Evolutionary conservation across 1,140 invertebrate genomes (phyloP).

Genomic region (Drosophila tristis): DNA sequence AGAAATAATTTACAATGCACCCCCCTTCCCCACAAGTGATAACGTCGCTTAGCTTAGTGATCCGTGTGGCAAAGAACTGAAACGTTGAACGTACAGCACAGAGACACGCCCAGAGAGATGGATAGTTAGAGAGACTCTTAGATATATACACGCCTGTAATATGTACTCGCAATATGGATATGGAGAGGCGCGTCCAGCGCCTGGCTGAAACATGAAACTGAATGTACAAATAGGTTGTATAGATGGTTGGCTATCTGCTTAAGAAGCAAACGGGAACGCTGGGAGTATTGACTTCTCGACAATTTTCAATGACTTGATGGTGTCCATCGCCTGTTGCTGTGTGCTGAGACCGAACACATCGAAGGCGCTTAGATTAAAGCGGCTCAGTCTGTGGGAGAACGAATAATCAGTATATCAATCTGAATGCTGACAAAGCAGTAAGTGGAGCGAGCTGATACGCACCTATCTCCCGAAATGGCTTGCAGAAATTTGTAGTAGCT

Average conservation of each 20-base stretch:
- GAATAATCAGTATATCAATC: conserved; percentile 18
- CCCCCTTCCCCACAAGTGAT: background rate
- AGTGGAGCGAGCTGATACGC: conserved; percentile 62
- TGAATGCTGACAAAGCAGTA: conserved; percentile 14
- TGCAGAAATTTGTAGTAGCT: conserved; percentile 94
- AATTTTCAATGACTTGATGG: conserved; percentile 75
- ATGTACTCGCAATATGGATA: too few relatives aligned
- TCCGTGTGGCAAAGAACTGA: conserved; percentile 21
- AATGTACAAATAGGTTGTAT: conserved; percentile 4
- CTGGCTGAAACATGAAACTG: too few relatives aligned
- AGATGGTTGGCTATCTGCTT: conserved; percentile 1
- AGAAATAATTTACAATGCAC: conserved; percentile 29
- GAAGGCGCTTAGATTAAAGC: conserved; percentile 84
- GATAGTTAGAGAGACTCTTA: too few relatives aligned
- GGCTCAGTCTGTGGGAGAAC: conserved; percentile 55
- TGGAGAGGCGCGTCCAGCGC: too few relatives aligned
- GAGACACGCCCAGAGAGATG: too few relatives aligned
- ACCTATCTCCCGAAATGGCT: conserved; percentile 90
- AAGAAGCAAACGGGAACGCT: conserved; percentile 62
- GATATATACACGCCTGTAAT: too few relatives aligned
- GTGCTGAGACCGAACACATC: conserved; percentile 86
- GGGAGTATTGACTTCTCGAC: conserved; percentile 59
- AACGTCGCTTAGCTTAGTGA: background rate
- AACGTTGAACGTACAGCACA: conserved; percentile 10
- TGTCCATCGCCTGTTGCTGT: conserved; percentile 83